Evolutionary conservation across 2,797 vertebrate species (phyloP).

Genomic region (Pipistrellus kuhlii): DNA sequence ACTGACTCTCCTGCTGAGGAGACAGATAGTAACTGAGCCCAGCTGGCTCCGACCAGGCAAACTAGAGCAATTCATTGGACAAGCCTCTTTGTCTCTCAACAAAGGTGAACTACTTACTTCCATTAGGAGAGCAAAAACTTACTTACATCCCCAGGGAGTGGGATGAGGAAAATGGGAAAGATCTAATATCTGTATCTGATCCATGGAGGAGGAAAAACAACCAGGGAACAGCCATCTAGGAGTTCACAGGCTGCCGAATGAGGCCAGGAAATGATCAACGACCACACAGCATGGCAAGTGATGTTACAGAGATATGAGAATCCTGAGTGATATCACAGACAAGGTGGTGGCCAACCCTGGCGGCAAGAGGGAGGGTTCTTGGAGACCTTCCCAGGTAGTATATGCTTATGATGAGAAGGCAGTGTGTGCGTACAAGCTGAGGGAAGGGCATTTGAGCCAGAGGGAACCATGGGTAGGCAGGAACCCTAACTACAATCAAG

Average conservation of each 20-base stretch:
- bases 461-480: neutral
- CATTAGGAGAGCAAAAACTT: neutral
- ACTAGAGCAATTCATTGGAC: neutral
- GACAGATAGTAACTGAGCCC: neutral
- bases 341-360: too few species aligned
- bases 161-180: neutral
- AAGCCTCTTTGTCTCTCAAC: neutral
- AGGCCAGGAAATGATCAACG: neutral
- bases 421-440: neutral
- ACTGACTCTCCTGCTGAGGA: neutral
- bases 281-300: neutral
- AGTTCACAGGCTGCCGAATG: neutral
- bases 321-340: neutral
- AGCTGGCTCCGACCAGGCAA: neutral
- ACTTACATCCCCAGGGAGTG: neutral
- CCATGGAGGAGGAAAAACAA: too few species aligned
- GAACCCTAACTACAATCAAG: neutral
- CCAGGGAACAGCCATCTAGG: neutral
- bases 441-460: neutral
- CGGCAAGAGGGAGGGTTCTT: neutral
- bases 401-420: neutral
- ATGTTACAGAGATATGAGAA: neutral
- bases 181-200: neutral
- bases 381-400: neutral
- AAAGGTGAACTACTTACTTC: neutral